Evolutionary conservation across 2,888 invertebrate species (phyloP), one percentile per base, ranked within the genome.

Genomic region (Cryptosula pallasiana): DNA sequence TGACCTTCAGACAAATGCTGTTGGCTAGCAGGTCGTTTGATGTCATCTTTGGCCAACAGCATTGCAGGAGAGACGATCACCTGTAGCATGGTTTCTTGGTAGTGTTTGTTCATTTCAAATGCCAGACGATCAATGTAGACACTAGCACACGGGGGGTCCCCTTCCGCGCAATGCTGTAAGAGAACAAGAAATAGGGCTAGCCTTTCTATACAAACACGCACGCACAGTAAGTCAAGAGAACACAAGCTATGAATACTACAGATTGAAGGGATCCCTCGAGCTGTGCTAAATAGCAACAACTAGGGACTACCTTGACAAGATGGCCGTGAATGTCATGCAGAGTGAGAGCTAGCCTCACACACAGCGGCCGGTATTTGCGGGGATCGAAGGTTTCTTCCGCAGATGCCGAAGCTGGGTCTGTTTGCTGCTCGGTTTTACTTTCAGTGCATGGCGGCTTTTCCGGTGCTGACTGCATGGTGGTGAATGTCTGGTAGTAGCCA

Each of bases 241-340:
- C n/a, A n/a, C n/a, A n/a, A n/a, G n/a, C n/a, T n/a, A n/a, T n/a
- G n/a, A n/a, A n/a, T n/a, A n/a, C n/a, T n/a, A n/a, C n/a, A n/a
- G n/a, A n/a, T n/a, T n/a, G 74, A 23, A 69, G 0, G 63, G 20
- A 36, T 45, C 0, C 35, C 13, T n/a, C 13, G 54, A n/a, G n/a
- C n/a, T n/a, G n/a, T n/a, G n/a, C n/a, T n/a, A n/a, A n/a, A n/a
- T n/a, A n/a, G n/a, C n/a, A n/a, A n/a, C n/a, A n/a, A n/a, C n/a
- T n/a, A n/a, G n/a, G n/a, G n/a, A n/a, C n/a, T 78, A 89, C 89
- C 86, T 93, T 93, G 5, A 94, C 89, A 74, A 97, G 87, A 87
- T 98, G 97, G 0, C 92, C 96, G 82, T 96, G 95, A 77, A 98
- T 91, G 80, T 98, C 96, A 83, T 96, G 95, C 81, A 98, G 90